Conservation (phyloP, 1,140 invertebrate genomes). For the Caenorhabditis remanei region DNA sequence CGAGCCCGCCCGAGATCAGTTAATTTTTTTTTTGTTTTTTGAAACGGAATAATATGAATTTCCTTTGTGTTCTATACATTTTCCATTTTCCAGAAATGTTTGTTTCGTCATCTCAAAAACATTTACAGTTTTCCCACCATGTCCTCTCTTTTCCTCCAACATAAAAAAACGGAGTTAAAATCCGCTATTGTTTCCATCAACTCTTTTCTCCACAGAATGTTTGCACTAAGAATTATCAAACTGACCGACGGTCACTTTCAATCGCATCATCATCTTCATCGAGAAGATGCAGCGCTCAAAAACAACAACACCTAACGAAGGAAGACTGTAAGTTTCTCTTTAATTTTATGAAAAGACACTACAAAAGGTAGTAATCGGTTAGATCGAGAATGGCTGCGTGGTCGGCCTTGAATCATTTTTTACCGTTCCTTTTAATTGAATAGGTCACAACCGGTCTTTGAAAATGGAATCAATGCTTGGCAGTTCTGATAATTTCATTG, state of each 20-base stretch:
- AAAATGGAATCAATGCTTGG: not conserved
- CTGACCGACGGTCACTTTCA: conserved; percentile 47
- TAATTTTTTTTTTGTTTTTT: not conserved
- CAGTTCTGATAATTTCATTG: conserved; percentile 36
- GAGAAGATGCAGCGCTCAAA: conserved; percentile 37
- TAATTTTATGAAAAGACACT: not conserved
- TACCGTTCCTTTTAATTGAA: not conserved
- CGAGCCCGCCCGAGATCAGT: conserved; percentile 70
- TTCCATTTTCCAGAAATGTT: not conserved
- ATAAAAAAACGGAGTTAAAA: not conserved
- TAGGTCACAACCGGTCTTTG: not conserved
- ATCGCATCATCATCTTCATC: conserved; percentile 52
- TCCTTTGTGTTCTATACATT: not conserved
- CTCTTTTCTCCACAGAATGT: conserved; percentile 26
- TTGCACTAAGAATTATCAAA: conserved; percentile 50
- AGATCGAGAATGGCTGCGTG: not conserved
- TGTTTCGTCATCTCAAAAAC: not conserved
- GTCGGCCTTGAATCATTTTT: conserved; percentile 24
- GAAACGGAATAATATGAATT: not conserved
- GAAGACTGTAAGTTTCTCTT: conserved; percentile 32
- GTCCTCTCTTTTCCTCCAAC: not conserved
- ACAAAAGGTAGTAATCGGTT: not conserved
- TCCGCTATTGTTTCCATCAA: conserved; percentile 30
- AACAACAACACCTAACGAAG: conserved; percentile 47
- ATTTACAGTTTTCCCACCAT: not conserved